Base-by-base conservation (phyloP, 2,888 invertebrate genomes). In the Liodrosophila aerea region DNA sequence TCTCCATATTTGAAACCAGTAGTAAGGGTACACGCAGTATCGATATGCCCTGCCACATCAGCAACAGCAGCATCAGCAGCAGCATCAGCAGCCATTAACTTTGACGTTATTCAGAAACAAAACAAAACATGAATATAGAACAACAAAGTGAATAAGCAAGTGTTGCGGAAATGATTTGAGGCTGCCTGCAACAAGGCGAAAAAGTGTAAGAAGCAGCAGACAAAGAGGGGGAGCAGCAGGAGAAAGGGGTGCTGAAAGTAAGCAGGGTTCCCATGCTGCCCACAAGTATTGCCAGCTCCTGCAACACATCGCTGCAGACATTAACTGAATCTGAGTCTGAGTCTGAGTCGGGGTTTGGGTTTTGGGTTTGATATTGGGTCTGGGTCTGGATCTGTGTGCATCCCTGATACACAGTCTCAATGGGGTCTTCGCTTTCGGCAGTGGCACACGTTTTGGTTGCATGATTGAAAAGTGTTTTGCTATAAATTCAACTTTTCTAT, bases 111-210 rank as follows among this genome's bases (percentile, higher is more conserved):
- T 64, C 56, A 53, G 59, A 66, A 70, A 58, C 58, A 65, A 61
- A 56, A 60, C 62, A 49, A 51, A 37, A 39, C 18, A 47, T 12
- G 27, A 56, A 45, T 40, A 59, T 16, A 47, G 51, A 49, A 13
- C 56, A 70, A 51, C 56, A 65, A 61, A 44, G 57, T 62, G 66
- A 76, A 68, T 76, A 61, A 76, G 68, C 81, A 76, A 81, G 86
- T 80, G 81, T 81, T 71, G 81, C 86, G 81, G 81, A 81, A 81
- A 81, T 81, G 85, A 81, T 81, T 86, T 67, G 86, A 63, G 61
- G 68, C 63, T 67, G 54, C 49, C 15, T 61, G 61, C 65, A 51
- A 46, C 40, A 37, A 16, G 46, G 11, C 9, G 43, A 30, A 29
- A n/a, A 11, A 33, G 8, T 36, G 8, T 13, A 9, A 36, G 2